phyloP scores from a whole-genome alignment of 2,113 vertebrate species.

The Charadrius vociferus region DNA sequence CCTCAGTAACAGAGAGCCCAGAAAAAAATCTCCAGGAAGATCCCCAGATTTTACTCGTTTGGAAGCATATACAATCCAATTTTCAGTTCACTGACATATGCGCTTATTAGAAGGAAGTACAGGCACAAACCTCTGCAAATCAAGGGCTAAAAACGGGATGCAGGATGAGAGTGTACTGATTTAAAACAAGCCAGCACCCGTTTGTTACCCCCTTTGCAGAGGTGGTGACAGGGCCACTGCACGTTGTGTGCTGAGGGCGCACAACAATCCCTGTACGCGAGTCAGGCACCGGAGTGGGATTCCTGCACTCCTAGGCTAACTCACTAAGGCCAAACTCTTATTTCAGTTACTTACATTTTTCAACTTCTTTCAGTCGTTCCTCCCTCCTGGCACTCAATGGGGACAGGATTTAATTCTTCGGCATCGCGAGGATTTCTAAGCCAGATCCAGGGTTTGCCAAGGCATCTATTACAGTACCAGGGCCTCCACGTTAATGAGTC shows the following conservation, averaged over 20 bases:
- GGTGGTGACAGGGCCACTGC: accelerated
- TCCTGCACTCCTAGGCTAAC: accelerated
- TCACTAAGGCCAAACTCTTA: background rate
- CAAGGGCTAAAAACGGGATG: background rate
- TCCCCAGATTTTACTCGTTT: background rate
- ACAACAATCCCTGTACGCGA: accelerated
- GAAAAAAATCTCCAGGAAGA: background rate
- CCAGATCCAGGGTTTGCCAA: background rate
- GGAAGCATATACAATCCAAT: accelerated
- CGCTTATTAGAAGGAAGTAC: background rate
- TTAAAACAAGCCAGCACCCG: accelerated
- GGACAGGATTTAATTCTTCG: background rate
- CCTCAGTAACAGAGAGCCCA: background rate
- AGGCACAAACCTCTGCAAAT: background rate
- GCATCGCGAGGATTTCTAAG: background rate
- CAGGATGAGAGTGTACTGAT: background rate
- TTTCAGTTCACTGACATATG: accelerated
- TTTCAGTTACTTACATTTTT: background rate
- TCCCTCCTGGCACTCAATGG: background rate
- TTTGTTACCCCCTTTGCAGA: background rate
- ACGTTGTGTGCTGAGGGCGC: too few species aligned
- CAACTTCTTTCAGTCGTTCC: background rate
- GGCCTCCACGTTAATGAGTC: background rate
- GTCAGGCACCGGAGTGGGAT: background rate
- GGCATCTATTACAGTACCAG: background rate